Evolutionary conservation across 2,797 vertebrate genomes (phyloP).

Genomic region (Ispidina lecontei): DNA sequence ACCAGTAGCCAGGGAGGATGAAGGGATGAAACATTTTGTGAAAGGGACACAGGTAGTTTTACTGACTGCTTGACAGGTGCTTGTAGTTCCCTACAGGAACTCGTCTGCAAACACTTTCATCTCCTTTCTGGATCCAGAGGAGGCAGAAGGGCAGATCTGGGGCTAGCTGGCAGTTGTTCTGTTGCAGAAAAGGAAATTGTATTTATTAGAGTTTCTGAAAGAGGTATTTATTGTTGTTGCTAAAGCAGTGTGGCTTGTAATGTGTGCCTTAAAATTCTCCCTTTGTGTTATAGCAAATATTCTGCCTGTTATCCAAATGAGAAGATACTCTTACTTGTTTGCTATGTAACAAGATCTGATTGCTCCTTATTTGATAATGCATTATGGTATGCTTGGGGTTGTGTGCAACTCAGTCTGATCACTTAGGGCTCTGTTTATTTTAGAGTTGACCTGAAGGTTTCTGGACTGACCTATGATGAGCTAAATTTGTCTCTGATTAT

Average conservation of each 20-base stretch:
- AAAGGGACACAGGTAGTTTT: not conserved
- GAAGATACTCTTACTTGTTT: not conserved
- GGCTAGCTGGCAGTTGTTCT: not conserved
- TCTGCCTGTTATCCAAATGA: not conserved
- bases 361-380: not conserved
- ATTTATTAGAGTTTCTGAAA: not conserved
- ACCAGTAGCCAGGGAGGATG: not conserved
- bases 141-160: not conserved
- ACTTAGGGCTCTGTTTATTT: not conserved
- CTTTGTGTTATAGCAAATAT: not conserved
- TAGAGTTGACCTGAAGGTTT: not conserved
- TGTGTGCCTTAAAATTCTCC: not conserved
- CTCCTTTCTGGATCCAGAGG: not conserved
- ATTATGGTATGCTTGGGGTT: not conserved
- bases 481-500: not conserved
- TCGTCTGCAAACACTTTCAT: not conserved
- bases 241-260: not conserved
- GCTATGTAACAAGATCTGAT: not conserved
- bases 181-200: not conserved
- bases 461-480: not conserved
- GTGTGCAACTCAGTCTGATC: not conserved
- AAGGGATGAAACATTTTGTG: not conserved
- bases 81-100: not conserved
- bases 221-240: fast-evolving
- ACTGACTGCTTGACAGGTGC: not conserved